phyloP scores from a whole-genome alignment of 2,113 vertebrate species.

The Petromus typicus region DNA sequence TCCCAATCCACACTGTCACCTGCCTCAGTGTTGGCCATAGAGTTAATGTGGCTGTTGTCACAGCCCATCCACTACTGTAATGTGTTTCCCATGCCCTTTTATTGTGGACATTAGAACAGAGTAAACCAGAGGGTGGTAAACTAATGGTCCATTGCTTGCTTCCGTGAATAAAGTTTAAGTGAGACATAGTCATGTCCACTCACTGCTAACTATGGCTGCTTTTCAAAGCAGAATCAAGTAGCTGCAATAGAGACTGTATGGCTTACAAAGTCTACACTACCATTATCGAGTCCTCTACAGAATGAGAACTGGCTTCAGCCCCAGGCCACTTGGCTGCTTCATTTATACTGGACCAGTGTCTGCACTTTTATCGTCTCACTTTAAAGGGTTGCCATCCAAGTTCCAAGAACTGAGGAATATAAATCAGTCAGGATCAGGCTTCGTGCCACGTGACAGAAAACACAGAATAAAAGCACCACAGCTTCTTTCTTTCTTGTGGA shows the following conservation, averaged over 20 bases:
- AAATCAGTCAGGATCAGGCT: neutral
- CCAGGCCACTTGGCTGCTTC: neutral
- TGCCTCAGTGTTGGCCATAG: neutral
- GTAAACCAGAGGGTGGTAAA: neutral
- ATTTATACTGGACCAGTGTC: neutral
- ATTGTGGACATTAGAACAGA: neutral
- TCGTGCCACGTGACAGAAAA: conserved; percentile 4
- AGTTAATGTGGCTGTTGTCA: neutral
- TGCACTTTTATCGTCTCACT: neutral
- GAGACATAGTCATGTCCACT: neutral
- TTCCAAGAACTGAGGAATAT: neutral
- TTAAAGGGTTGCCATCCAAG: neutral
- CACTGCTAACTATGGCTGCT: neutral
- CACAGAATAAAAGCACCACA: neutral
- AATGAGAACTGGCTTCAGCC: neutral
- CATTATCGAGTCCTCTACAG: neutral
- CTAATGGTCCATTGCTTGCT: neutral
- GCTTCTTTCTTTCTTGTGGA: neutral
- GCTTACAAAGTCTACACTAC: neutral
- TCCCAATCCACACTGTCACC: neutral
- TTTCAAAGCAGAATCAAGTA: conserved; percentile 2
- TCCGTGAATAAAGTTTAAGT: conserved; percentile 32
- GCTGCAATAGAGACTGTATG: neutral
- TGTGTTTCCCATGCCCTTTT: neutral
- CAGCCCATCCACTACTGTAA: neutral